Evolutionary conservation across 2,113 vertebrate species (phyloP).

Genomic region (Erythrocebus patas): DNA sequence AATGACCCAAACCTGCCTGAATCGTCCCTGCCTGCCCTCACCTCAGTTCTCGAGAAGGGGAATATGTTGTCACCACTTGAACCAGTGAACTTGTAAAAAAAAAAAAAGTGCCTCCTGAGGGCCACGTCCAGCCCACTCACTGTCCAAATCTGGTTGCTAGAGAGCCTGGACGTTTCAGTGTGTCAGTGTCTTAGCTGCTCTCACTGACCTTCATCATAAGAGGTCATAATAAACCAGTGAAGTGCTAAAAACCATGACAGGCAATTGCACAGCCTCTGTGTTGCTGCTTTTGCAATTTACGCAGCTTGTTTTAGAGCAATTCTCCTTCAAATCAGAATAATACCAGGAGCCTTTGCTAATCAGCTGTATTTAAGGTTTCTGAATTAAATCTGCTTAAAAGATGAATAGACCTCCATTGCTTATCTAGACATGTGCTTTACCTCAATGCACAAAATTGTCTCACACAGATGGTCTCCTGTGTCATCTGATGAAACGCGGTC

Average conservation of each 20-base stretch:
- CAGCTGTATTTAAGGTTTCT: background rate
- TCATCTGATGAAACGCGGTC: background rate
- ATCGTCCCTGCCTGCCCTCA: fast-evolving
- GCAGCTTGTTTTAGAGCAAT: background rate
- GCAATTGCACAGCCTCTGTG: background rate
- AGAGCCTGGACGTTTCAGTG: no score
- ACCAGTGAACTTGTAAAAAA: background rate
- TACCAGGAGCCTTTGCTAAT: background rate
- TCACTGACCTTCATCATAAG: background rate
- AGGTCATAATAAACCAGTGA: background rate
- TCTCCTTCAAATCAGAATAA: background rate
- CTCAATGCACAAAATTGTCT: fast-evolving
- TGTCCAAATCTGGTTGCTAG: no score
- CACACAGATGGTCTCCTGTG: background rate
- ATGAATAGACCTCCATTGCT: background rate
- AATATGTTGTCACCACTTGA: fast-evolving
- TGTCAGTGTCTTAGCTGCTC: no score
- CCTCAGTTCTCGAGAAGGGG: background rate
- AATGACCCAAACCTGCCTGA: background rate
- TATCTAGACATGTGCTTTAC: no score
- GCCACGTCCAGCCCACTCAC: fast-evolving
- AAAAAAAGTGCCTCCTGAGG: fast-evolving
- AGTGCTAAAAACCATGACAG: background rate
- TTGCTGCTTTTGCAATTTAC: background rate
- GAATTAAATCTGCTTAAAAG: background rate